Evolutionary conservation across 2,888 invertebrate genomes (phyloP).

Genomic region (Malthinus seriepunctatus): DNA sequence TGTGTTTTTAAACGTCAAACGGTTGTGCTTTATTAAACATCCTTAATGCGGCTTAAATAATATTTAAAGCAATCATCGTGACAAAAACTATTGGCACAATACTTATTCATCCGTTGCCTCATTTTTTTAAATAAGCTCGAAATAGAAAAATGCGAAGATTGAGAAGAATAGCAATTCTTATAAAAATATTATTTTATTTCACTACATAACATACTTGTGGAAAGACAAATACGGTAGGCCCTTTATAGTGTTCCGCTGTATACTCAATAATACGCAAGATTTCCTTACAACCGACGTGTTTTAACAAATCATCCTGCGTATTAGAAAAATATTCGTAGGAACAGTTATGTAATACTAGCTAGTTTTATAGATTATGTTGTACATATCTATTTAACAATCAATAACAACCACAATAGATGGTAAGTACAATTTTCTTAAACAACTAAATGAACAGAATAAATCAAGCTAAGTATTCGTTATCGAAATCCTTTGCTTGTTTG

Average conservation of each 20-base stretch:
- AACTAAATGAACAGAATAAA: constrained; percentile 14
- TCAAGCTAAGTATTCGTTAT: neutral
- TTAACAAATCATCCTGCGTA: constrained; percentile 12
- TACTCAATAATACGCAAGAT: constrained; percentile 17
- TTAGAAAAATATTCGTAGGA: constrained; percentile 20
- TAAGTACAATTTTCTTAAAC: constrained; percentile 15
- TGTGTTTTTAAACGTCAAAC: too few relatives aligned
- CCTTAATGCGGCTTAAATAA: too few relatives aligned
- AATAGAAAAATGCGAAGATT: constrained; percentile 18
- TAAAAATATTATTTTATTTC: constrained; percentile 41
- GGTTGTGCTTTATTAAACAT: too few relatives aligned
- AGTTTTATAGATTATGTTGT: constrained; percentile 19
- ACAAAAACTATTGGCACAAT: neutral
- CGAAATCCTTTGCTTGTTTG: neutral
- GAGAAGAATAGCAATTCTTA: constrained; percentile 33
- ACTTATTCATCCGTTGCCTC: neutral
- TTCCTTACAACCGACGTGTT: neutral
- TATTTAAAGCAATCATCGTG: neutral
- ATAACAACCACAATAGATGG: constrained; percentile 36
- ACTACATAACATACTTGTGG: constrained; percentile 39
- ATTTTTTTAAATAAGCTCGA: constrained; percentile 1
- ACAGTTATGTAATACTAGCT: constrained; percentile 18
- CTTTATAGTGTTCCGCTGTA: constrained; percentile 33
- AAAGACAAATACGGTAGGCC: constrained; percentile 49
- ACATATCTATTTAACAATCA: constrained; percentile 38